Evolutionary conservation across 2,113 vertebrate species (phyloP), one percentile per base, ranked within the genome.

Genomic region (Epinephelus lanceolatus): DNA sequence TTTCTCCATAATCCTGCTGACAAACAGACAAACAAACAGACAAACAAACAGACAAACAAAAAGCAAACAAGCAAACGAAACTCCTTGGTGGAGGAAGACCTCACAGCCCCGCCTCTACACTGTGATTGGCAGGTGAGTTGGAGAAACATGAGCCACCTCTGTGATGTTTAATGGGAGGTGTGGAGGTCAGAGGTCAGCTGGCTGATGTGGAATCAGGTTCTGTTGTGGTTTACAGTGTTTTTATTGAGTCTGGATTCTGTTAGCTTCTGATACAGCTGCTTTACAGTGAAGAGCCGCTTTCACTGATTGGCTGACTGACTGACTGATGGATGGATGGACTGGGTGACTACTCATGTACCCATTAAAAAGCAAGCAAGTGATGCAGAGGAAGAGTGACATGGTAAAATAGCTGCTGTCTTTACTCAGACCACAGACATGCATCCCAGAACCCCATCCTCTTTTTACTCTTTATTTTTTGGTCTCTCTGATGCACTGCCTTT

Each of bases 201-300:
- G 9, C 49, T 55, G 37, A 65, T 15, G 71, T 71, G 59, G 57
- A 57, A 40, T 65, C 66, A 19, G 42, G 59, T 42, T 71, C 66
- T 65, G 45, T 25, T 65, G n/a, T 51, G 62, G 56, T 60, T 33
- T 71, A 47, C 1, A 15, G 53, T 33, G 25, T 57, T 74, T 76
- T 84, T 84, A 83, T 33, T 60, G 61, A 76, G 61, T 33, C 76
- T 83, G 80, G 55, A n/a, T 81, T 60, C 51, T 25, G 45, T 85
- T 80, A 74, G 30, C 53, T 68, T 47, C 67, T 62, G 11, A 33
- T 52, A 27, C 12, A 80, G 37, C 42, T 14, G 52, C 81, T 72
- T 72, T 45, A 76, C 65, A 19, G 52, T 47, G 33, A 37, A 37
- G 33, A 6, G 33, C 47, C 25, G 49, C 17, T 25, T 10, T 19